Percentiles rank a stretch among this genome's conserved stretches.
phyloP scores from a whole-genome alignment of 2,797 vertebrate species.

The Rhodeus uyekii region DNA sequence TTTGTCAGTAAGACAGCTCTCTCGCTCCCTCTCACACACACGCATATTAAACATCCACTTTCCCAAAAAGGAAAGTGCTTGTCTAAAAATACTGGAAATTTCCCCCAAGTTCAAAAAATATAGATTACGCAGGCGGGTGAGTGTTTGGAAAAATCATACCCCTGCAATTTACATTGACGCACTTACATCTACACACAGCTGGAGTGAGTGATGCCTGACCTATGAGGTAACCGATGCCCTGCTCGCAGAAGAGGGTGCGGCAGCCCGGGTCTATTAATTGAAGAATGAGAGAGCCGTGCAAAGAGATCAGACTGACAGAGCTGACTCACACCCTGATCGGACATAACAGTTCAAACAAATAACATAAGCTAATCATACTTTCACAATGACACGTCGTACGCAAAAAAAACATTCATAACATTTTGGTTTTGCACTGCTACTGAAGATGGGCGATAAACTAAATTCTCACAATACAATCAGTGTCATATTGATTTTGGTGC shows the following conservation, averaged over 20 bases:
- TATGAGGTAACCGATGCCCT: conserved; percentile 47
- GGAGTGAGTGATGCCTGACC: conserved; percentile 27
- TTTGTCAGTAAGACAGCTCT: no score
- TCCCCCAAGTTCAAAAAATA: conserved; percentile 9
- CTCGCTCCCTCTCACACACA: no score
- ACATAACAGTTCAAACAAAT: background rate
- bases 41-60: background rate
- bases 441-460: background rate
- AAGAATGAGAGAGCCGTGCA: background rate
- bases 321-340: background rate
- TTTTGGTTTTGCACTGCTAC: background rate
- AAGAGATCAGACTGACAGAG: conserved; percentile 25
- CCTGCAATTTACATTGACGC: conserved; percentile 5
- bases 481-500: background rate
- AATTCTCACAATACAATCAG: background rate
- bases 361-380: background rate
- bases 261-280: conserved; percentile 24
- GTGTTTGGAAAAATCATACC: conserved; percentile 22
- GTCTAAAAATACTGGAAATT: conserved; percentile 29
- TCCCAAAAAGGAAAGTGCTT: conserved; percentile 33
- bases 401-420: background rate
- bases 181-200: conserved; percentile 37
- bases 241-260: conserved; percentile 33
- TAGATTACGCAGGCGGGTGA: background rate
- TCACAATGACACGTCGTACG: background rate